phyloP scores from a whole-genome alignment of 1,140 invertebrate species.

The Polyergus mexicanus region DNA sequence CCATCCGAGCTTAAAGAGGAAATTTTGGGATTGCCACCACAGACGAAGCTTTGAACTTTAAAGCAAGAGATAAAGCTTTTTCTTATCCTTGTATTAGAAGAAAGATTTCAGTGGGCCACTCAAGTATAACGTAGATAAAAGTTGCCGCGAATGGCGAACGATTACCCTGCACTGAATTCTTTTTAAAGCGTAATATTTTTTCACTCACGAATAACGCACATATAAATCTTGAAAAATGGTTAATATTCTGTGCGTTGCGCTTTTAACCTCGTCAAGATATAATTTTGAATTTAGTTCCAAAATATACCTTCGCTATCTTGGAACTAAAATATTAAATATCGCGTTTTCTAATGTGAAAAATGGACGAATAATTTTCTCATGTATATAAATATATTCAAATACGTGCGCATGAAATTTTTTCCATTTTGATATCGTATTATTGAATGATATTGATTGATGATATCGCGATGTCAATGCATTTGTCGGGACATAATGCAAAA shows the following conservation, averaged over 20 bases:
- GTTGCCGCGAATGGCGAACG: conserved; percentile 24
- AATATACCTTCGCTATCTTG: not conserved
- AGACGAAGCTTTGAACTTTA: conserved; percentile 55
- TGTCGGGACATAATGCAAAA: not conserved
- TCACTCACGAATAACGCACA: not conserved
- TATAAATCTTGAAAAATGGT: conserved; percentile 9
- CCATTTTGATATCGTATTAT: conserved; percentile 12
- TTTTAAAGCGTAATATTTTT: conserved; percentile 27
- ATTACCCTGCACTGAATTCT: not conserved
- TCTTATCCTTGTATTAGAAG: conserved; percentile 33
- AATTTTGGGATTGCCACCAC: conserved; percentile 57
- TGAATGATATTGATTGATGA: conserved; percentile 1
- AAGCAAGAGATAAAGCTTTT: conserved; percentile 44
- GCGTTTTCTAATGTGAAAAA: conserved; percentile 1
- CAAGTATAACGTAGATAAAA: conserved; percentile 46
- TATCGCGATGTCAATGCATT: not conserved
- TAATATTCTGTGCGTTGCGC: not conserved
- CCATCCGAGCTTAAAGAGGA: conserved; percentile 59
- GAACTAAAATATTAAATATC: not conserved
- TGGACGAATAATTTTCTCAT: not conserved
- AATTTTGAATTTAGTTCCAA: not conserved
- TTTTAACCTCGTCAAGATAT: not conserved
- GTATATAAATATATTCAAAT: too few species aligned
- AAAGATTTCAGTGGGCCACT: conserved; percentile 44
- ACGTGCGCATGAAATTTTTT: not conserved